Conservation (phyloP, 2,113 vertebrate species). For the Scortum barcoo region DNA sequence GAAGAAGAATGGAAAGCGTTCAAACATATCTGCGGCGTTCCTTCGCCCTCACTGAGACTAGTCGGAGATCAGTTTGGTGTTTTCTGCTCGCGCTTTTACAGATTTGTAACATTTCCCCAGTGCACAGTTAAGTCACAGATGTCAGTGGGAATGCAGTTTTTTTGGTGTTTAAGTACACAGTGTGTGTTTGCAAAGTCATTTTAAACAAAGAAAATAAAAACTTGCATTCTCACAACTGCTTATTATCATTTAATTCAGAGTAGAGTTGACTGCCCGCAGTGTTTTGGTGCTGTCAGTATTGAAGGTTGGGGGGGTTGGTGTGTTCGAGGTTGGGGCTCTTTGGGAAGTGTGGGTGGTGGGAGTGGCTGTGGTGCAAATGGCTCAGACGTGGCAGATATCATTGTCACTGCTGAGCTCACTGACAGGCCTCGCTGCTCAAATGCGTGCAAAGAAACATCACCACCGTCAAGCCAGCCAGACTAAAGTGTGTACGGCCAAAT, state of each 20-base stretch:
- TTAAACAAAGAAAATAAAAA: background rate
- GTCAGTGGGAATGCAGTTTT: too few relatives aligned
- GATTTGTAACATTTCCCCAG: slow-evolving; percentile 5
- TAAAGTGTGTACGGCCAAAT: background rate
- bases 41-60: background rate
- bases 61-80: slow-evolving; percentile 11
- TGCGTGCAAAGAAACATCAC: slow-evolving; percentile 24
- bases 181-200: too few relatives aligned
- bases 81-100: background rate
- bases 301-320: slow-evolving; percentile 14
- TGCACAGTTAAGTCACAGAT: too few relatives aligned
- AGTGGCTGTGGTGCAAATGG: slow-evolving; percentile 7
- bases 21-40: slow-evolving; percentile 37
- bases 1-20: slow-evolving; percentile 53
- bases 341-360: background rate
- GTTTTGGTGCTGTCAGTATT: slow-evolving; percentile 44
- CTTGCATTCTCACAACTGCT: background rate
- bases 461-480: slow-evolving; percentile 6
- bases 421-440: slow-evolving; percentile 22
- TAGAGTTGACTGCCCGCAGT: slow-evolving; percentile 18
- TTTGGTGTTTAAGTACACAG: too few relatives aligned
- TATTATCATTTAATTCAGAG: slow-evolving; percentile 7
- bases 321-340: background rate
- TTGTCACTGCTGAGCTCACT: slow-evolving; percentile 22
- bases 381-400: slow-evolving; percentile 3